phyloP scores from a whole-genome alignment of 2,797 vertebrate genomes.

The Heteromormyrus szaboi region DNA sequence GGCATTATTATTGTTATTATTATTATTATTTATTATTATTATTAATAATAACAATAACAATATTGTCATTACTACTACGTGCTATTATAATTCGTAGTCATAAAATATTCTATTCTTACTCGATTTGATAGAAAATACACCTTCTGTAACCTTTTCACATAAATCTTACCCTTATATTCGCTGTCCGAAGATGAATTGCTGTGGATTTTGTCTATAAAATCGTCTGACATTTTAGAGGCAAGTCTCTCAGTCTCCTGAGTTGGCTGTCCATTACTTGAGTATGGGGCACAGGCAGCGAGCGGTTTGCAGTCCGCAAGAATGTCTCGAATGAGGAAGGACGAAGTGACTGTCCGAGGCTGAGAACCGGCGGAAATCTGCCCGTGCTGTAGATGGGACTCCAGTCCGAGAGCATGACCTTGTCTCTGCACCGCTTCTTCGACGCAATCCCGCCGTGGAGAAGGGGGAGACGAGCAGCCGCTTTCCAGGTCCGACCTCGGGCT shows the following conservation, averaged over 20 bases:
- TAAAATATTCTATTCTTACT: background rate
- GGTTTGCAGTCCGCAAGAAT: constrained; percentile 96
- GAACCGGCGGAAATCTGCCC: constrained; percentile 80
- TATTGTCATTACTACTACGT: background rate
- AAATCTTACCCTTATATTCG: constrained; percentile 85
- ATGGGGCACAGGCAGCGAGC: constrained; percentile 89
- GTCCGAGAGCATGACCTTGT: constrained; percentile 64
- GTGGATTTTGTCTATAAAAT: constrained; percentile 88
- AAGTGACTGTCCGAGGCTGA: constrained; percentile 90
- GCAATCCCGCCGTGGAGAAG: constrained; percentile 82
- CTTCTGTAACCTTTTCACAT: background rate
- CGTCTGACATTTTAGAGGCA: constrained; percentile 74
- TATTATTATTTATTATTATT: background rate
- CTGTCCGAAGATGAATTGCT: constrained; percentile 89
- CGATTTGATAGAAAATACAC: background rate
- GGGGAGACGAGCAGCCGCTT: constrained; percentile 84
- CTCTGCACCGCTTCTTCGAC: constrained; percentile 70
- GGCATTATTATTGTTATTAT: background rate
- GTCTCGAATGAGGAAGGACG: constrained; percentile 95
- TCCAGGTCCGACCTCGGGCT: constrained; percentile 84
- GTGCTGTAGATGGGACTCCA: constrained; percentile 77
- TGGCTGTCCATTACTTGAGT: constrained; percentile 85
- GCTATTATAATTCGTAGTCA: background rate
- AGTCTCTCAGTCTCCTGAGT: constrained; percentile 77
- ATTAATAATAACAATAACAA: no score